Conservation (phyloP, 2,888 invertebrate species). For the Theretra japonica region DNA sequence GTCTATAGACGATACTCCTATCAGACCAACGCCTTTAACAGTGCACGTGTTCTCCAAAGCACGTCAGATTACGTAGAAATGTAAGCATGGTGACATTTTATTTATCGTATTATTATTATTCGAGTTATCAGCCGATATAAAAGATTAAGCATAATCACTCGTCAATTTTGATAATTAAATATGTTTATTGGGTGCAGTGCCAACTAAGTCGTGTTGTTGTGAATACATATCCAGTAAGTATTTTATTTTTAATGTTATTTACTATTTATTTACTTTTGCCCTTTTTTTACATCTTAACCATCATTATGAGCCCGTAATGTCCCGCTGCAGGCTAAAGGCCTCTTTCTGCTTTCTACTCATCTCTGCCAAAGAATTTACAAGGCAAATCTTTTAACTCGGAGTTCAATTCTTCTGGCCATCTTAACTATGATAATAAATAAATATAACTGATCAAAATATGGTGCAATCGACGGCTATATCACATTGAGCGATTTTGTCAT, state of each 20-base stretch:
- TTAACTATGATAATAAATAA: no score
- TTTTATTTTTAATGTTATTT: background rate
- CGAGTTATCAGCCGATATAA: conserved; percentile 6
- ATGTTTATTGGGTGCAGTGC: background rate
- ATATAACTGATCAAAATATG: no score
- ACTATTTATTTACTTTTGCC: background rate
- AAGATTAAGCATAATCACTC: background rate
- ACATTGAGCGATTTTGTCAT: no score
- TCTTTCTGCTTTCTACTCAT: no score
- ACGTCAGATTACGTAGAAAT: background rate
- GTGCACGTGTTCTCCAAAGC: background rate
- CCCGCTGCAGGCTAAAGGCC: no score
- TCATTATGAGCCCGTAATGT: no score
- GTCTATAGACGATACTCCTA: no score
- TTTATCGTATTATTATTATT: conserved; percentile 1
- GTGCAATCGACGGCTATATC: no score
- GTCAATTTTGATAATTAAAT: background rate
- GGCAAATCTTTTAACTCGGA: no score
- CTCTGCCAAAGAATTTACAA: no score
- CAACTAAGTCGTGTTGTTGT: conserved; percentile 20
- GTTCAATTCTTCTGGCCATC: no score
- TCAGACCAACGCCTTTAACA: background rate
- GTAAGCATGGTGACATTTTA: background rate
- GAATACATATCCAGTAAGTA: conserved; percentile 37
- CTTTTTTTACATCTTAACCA: no score